A percentile compares a stretch with the other conserved stretches of the same genome.
These are phyloP conservation scores for Drosophila burlai DNA, from an alignment of 1,140 invertebrate genomes.

Conservation along the genomic window DNA sequence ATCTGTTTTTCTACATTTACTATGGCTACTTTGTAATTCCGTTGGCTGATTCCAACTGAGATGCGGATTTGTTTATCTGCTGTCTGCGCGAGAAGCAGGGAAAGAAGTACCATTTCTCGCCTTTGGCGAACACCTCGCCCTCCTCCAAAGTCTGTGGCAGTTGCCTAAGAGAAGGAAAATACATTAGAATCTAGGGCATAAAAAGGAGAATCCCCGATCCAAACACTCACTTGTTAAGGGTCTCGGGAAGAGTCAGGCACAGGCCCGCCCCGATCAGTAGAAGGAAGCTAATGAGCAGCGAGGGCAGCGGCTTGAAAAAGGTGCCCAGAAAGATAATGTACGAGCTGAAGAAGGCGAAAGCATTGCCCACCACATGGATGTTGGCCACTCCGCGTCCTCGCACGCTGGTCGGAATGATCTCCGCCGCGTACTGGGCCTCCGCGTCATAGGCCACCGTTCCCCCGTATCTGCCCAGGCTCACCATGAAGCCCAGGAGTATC, in stretches of 20 bases:
- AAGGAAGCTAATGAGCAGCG: constrained; percentile 86
- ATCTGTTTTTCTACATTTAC: constrained; percentile 10
- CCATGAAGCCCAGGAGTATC: constrained; percentile 66
- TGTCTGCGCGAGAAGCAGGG: constrained; percentile 48
- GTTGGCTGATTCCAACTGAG: constrained; percentile 37
- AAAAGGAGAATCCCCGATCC: too few relatives aligned
- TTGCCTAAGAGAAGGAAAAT: constrained; percentile 29
- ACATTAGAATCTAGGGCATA: background rate
- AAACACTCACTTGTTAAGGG: constrained; percentile 85
- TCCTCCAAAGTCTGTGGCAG: constrained; percentile 87
- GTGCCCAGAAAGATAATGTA: constrained; percentile 84
- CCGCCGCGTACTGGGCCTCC: constrained; percentile 88
- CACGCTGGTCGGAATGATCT: constrained; percentile 89
- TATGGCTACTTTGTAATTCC: constrained; percentile 13
- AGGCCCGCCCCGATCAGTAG: constrained; percentile 86
- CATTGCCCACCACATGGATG: constrained; percentile 87
- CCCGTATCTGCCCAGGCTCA: constrained; percentile 87
- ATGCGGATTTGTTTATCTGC: constrained; percentile 15
- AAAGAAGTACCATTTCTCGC: constrained; percentile 84
- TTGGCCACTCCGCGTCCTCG: constrained; percentile 87
- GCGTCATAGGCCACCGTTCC: constrained; percentile 89
- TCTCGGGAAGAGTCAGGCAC: constrained; percentile 88
- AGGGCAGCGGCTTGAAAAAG: constrained; percentile 86
- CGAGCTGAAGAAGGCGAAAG: constrained; percentile 77
- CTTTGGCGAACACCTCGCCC: constrained; percentile 87